These are phyloP conservation scores for Mesocentrotus franciscanus DNA, from an alignment of 53 echinoderm and acorn worm species.

Conservation along the genomic window DNA sequence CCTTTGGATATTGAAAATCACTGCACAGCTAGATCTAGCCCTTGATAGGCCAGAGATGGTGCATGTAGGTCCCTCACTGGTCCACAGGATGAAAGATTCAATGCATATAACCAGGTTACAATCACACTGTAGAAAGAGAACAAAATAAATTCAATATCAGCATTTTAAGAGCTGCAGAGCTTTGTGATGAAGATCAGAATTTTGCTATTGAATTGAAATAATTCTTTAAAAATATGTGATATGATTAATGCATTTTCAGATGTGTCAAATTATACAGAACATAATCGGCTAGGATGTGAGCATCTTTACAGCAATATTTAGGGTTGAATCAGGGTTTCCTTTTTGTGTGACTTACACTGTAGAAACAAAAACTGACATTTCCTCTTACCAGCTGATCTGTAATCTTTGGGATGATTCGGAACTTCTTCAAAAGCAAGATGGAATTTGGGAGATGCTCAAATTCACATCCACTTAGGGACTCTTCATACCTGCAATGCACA, in stretches of 20 bases:
- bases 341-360: no score
- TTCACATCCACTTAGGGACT: conserved; percentile 22
- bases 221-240: no score
- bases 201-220: no score
- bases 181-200: no score
- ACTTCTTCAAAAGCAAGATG: conserved; percentile 26
- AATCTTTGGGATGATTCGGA: conserved; percentile 9
- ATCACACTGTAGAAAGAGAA: background rate
- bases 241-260: no score
- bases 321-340: no score
- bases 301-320: no score
- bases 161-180: background rate
- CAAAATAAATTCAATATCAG: background rate
- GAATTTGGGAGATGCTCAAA: conserved; percentile 43
- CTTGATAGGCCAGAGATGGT: background rate
- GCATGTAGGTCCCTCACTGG: background rate
- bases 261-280: no score
- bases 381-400: background rate
- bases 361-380: no score
- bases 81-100: background rate
- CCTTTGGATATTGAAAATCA: background rate
- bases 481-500: background rate
- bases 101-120: conserved; percentile 26
- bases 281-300: no score
- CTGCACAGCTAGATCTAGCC: background rate